Evolutionary conservation across 2,888 invertebrate species (phyloP).

Genomic region (Lepetodrilus schrolli): DNA sequence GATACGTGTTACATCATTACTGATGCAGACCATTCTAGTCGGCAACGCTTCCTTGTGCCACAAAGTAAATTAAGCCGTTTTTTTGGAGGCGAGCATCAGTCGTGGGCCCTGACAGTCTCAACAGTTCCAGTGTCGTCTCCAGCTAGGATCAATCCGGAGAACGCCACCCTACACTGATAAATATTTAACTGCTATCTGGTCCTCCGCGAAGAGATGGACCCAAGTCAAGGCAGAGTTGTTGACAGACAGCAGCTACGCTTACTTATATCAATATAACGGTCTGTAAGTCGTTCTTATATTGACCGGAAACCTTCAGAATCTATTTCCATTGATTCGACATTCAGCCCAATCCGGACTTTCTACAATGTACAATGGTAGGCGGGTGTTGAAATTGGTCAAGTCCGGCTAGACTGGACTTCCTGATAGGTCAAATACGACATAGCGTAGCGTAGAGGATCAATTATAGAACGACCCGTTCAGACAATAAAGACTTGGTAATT

Average conservation of each 20-base stretch:
- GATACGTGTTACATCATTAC: neutral
- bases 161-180: neutral
- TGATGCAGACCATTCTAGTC: neutral
- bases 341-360: too few species aligned
- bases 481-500: neutral
- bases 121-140: neutral
- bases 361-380: too few species aligned
- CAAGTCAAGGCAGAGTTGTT: neutral
- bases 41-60: neutral
- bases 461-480: neutral
- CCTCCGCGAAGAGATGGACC: neutral
- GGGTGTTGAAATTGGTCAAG: too few species aligned
- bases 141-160: neutral
- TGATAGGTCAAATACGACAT: too few species aligned
- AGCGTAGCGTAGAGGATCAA: too few species aligned
- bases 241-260: neutral
- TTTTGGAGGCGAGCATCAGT: too few species aligned
- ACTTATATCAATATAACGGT: neutral
- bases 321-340: neutral
- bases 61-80: conserved; percentile 7
- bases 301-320: neutral
- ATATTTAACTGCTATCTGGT: neutral
- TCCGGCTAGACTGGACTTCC: too few species aligned
- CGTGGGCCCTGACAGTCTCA: neutral
- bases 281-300: neutral